These are phyloP conservation scores for Todiramphus saurophagus DNA, from an alignment of 2,113 vertebrate species.

Conservation along the genomic window DNA sequence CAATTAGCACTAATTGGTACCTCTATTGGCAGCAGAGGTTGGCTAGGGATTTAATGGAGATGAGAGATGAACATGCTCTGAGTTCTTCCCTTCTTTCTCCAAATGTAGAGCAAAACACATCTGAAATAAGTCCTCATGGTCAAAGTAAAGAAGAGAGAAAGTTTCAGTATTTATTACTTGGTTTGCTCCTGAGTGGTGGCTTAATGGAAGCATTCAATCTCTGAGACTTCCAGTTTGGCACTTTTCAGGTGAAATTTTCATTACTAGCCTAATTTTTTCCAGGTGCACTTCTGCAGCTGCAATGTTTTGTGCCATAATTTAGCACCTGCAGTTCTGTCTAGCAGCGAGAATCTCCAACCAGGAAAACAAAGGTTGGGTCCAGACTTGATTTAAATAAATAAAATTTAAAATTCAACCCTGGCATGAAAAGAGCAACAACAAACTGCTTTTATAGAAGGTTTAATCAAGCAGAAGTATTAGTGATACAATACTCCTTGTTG, in stretches of 20 bases:
- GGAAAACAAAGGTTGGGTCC: conserved; percentile 43
- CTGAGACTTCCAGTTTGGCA: conserved; percentile 60
- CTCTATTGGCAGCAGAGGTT: conserved; percentile 36
- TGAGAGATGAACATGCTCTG: not conserved
- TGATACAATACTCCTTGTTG: not conserved
- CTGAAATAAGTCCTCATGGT: conserved; percentile 17
- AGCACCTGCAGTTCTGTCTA: conserved; percentile 60
- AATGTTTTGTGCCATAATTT: conserved; percentile 40
- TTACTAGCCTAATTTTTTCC: conserved; percentile 66
- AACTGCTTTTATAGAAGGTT: not conserved
- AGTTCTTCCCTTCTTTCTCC: conserved; percentile 4
- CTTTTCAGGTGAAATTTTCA: conserved; percentile 69
- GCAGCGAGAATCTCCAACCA: conserved; percentile 32
- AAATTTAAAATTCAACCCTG: not conserved
- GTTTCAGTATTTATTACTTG: conserved; percentile 47
- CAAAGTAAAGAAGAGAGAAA: conserved; percentile 36
- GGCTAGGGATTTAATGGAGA: conserved; percentile 41
- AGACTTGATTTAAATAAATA: conserved; percentile 32
- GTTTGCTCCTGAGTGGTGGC: conserved; percentile 12
- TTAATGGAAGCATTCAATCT: conserved; percentile 63
- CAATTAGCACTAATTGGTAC: conserved; percentile 66
- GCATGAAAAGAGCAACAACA: not conserved
- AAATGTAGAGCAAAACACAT: conserved; percentile 1
- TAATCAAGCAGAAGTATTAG: not conserved
- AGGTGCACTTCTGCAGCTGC: conserved; percentile 60